Base-by-base conservation (phyloP, 2,888 invertebrate genomes). In the Melanargia galathea region DNA sequence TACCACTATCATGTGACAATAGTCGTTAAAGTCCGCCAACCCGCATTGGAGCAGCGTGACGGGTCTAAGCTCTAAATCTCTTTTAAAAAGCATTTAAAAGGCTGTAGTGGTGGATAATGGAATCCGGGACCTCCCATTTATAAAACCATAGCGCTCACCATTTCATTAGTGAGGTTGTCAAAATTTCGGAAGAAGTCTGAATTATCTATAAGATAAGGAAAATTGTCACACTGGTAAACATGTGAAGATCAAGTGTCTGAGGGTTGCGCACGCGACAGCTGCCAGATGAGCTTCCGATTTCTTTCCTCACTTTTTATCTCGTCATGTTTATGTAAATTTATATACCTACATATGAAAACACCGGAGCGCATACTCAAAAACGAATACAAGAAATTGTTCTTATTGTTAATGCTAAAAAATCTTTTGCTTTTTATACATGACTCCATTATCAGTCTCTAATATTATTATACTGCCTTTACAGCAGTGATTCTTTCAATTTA, bases 181-280 rank as follows among this genome's bases (percentile, higher is more conserved):
- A n/a, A 46, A 46, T 22, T 46, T 2, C 22, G 45, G 22, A 46
- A 8, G 11, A 46, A 22, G 45, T 8, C 2, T 8, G 43, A 5
- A 43, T 8, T 46, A 46, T 43, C 45, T 22, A 22, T 22, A 46
- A 11, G 45, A 26, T 49, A 49, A 49, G 26, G 7, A 1, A 52
- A 22, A 16, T 51, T n/a, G 20, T 33, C 52, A 52, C 33, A 6
- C 52, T 35, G 7, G 6, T 7, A 35, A 18, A 10, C 16, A 11
- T 35, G 30, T n/a, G 11, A 38, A 57, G 43, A 65, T 67, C 66
- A 70, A 71, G 69, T 72, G 72, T 73, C 70, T 64, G 72, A 69
- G 66, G 66, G 70, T 69, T 67, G 64, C 63, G 65, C 67, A 63
- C 63, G 58, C 65, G 70, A 70, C 77, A 77, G 77, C 73, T 77